Conservation (phyloP, 2,888 invertebrate genomes). For the Ophion ventricosus region DNA sequence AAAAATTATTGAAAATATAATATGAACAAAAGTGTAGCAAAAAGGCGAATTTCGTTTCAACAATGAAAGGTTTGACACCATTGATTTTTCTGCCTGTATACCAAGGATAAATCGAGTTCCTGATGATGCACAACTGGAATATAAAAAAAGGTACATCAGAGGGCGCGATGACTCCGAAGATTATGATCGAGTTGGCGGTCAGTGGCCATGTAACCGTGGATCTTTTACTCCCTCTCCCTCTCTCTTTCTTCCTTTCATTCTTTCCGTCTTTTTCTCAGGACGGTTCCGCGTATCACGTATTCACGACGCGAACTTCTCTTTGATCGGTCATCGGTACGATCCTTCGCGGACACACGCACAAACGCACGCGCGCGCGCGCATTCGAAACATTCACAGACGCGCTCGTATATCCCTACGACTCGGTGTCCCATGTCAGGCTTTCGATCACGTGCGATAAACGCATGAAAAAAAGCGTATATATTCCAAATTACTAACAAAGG, state of each 20-base stretch:
- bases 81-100: neutral
- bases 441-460: constrained; percentile 6
- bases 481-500: constrained; percentile 17
- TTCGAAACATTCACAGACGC: neutral
- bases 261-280: constrained; percentile 63
- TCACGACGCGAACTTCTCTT: constrained; percentile 79
- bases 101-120: constrained; percentile 23
- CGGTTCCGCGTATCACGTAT: constrained; percentile 81
- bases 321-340: constrained; percentile 82
- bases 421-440: neutral
- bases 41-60: neutral
- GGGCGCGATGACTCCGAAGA: constrained; percentile 66
- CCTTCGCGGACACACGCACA: constrained; percentile 67
- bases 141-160: constrained; percentile 73
- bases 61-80: neutral
- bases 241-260: neutral
- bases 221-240: constrained; percentile 56
- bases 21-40: neutral
- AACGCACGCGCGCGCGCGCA: constrained; percentile 61
- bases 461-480: constrained; percentile 13
- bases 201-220: constrained; percentile 74
- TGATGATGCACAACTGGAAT: constrained; percentile 17
- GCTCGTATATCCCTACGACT: neutral
- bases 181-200: constrained; percentile 73
- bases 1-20: neutral